Conservation (phyloP, 2,888 invertebrate genomes). For the Caenorhabditis becei region DNA sequence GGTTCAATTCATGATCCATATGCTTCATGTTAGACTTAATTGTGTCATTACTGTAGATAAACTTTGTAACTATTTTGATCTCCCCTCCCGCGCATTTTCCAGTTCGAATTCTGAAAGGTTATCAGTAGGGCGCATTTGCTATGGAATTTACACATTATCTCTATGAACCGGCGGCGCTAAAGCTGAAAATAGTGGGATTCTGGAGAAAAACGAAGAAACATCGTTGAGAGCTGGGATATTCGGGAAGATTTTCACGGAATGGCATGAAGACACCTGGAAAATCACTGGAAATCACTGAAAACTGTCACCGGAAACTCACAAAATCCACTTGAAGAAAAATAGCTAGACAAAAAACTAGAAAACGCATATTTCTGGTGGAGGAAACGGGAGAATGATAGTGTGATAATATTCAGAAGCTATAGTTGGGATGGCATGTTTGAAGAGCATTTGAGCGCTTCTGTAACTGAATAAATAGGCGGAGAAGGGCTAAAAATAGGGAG, state of each 20-base stretch:
- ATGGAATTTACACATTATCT: slow-evolving; percentile 21
- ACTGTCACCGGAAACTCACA: slow-evolving; percentile 3
- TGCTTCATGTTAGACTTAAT: slow-evolving; percentile 24
- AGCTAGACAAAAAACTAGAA: background rate
- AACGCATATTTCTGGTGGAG: background rate
- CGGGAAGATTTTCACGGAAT: slow-evolving; percentile 44
- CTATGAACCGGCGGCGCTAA: slow-evolving; percentile 32
- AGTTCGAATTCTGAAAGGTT: slow-evolving; percentile 28
- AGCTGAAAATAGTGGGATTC: slow-evolving; percentile 27
- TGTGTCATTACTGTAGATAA: slow-evolving; percentile 30
- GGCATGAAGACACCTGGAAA: slow-evolving; percentile 28
- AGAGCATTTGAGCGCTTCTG: background rate
- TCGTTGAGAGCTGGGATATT: slow-evolving; percentile 24
- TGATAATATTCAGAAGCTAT: background rate
- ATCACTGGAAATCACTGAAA: background rate
- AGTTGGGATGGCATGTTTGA: background rate
- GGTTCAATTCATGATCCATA: slow-evolving; percentile 44
- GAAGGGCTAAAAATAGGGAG: too few relatives aligned
- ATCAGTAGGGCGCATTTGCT: background rate
- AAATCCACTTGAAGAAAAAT: background rate
- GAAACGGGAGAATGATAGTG: background rate
- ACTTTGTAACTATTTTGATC: slow-evolving; percentile 38
- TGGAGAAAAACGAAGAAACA: slow-evolving; percentile 31
- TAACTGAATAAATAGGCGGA: too few relatives aligned
- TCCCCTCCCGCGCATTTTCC: slow-evolving; percentile 57